These are phyloP conservation scores for Setophaga petechia DNA, from an alignment of 2,113 vertebrate genomes.

Conservation along the genomic window DNA sequence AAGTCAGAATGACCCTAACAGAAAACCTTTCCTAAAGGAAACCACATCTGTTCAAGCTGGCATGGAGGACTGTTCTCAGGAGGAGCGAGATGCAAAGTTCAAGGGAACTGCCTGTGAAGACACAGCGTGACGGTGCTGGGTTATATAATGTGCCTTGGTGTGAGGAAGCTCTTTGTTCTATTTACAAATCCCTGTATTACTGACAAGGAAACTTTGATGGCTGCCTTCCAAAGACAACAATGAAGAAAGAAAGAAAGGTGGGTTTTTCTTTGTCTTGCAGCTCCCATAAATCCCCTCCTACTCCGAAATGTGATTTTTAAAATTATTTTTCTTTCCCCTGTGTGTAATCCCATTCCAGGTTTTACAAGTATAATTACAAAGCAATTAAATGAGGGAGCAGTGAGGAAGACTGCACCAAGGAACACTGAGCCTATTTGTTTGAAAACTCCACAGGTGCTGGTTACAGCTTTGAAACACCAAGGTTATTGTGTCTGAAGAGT, in stretches of 20 bases:
- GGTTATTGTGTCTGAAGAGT: background rate
- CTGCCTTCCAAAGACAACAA: conserved; percentile 60
- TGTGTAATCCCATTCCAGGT: background rate
- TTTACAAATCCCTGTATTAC: conserved; percentile 28
- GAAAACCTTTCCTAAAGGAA: conserved; percentile 53
- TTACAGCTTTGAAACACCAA: background rate
- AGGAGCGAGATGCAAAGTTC: conserved; percentile 3
- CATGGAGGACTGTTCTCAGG: conserved; percentile 52
- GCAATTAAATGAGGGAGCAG: background rate
- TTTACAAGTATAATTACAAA: conserved; percentile 23
- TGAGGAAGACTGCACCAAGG: background rate
- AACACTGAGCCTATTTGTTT: background rate
- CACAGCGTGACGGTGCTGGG: background rate
- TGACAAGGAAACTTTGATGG: conserved; percentile 44
- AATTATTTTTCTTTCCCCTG: background rate
- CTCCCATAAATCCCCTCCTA: conserved; percentile 26
- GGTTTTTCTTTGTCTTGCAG: conserved; percentile 51
- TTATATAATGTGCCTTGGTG: background rate
- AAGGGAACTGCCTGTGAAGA: conserved; percentile 41
- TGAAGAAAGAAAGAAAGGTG: conserved; percentile 38
- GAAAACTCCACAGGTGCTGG: background rate
- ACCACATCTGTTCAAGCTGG: conserved; percentile 35
- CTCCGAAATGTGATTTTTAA: background rate
- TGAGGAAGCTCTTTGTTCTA: conserved; percentile 48
- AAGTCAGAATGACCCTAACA: conserved; percentile 38